Conservation (phyloP, 2,113 vertebrate species). For the Brachyhypopomus gauderio region DNA sequence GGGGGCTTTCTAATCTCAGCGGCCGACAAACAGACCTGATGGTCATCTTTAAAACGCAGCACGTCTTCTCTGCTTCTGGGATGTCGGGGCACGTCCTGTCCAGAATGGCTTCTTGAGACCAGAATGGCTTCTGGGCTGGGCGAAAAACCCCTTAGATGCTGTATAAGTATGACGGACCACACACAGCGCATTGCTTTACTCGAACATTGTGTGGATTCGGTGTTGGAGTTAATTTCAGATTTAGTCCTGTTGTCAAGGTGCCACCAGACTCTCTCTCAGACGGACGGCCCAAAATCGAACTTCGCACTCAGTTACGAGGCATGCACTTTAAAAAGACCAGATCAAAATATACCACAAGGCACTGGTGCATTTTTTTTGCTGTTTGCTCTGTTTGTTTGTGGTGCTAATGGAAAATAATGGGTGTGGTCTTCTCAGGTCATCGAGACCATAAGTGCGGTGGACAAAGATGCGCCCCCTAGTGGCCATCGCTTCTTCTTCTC, state of each 20-base stretch:
- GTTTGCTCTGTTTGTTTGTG: slow-evolving; percentile 1
- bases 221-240: slow-evolving; percentile 22
- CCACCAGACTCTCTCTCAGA: background rate
- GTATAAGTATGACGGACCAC: slow-evolving; percentile 4
- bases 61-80: slow-evolving; percentile 46
- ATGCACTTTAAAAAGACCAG: background rate
- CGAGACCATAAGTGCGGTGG: slow-evolving; percentile 86
- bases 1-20: slow-evolving; percentile 51
- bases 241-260: background rate
- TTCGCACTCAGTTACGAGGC: background rate
- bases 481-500: slow-evolving; percentile 89
- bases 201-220: slow-evolving; percentile 22
- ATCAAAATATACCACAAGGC: no score
- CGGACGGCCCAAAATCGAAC: background rate
- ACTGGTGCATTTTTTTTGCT: background rate
- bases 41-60: slow-evolving; percentile 51
- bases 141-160: slow-evolving; percentile 4
- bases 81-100: slow-evolving; percentile 10
- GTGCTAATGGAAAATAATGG: background rate
- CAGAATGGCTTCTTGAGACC: slow-evolving; percentile 28
- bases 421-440: slow-evolving; percentile 73
- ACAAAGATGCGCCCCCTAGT: slow-evolving; percentile 83
- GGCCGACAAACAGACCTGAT: slow-evolving; percentile 57
- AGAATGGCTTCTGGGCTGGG: slow-evolving; percentile 33
- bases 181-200: slow-evolving; percentile 33